phyloP scores from a whole-genome alignment of 1,140 invertebrate species.

The Plectrocnemia conspersa region DNA sequence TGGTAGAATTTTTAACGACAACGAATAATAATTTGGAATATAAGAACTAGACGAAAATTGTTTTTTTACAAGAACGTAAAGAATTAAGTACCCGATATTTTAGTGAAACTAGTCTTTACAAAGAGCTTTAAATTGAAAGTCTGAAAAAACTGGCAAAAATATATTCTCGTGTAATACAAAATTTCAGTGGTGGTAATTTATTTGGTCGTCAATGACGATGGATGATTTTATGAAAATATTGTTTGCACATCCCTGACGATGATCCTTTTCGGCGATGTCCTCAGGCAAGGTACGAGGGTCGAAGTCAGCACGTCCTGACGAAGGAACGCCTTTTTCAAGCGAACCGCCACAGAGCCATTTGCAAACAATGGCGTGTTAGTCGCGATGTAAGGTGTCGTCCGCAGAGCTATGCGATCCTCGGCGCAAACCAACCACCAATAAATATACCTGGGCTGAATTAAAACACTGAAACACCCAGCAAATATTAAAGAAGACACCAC shows the following conservation, averaged over 20 bases:
- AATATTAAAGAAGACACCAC: too few relatives aligned
- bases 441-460: conserved; percentile 13
- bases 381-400: conserved; percentile 33
- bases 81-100: too few relatives aligned
- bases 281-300: conserved; percentile 10
- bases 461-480: too few relatives aligned
- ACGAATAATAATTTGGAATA: too few relatives aligned
- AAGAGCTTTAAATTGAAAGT: too few relatives aligned
- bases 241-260: not conserved
- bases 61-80: too few relatives aligned
- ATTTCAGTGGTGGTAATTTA: not conserved
- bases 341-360: conserved; percentile 19
- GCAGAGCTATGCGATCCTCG: conserved; percentile 17
- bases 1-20: too few relatives aligned
- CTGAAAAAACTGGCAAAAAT: too few relatives aligned
- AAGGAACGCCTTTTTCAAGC: conserved; percentile 15
- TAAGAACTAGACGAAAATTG: too few relatives aligned
- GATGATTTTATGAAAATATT: not conserved
- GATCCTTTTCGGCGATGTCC: not conserved
- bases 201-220: too few relatives aligned
- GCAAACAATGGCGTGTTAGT: conserved; percentile 34
- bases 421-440: conserved; percentile 7
- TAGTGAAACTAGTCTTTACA: too few relatives aligned
- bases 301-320: conserved; percentile 14
- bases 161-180: not conserved